phyloP scores from a whole-genome alignment of 2,797 vertebrate species.

The Gadopsis marmoratus region DNA sequence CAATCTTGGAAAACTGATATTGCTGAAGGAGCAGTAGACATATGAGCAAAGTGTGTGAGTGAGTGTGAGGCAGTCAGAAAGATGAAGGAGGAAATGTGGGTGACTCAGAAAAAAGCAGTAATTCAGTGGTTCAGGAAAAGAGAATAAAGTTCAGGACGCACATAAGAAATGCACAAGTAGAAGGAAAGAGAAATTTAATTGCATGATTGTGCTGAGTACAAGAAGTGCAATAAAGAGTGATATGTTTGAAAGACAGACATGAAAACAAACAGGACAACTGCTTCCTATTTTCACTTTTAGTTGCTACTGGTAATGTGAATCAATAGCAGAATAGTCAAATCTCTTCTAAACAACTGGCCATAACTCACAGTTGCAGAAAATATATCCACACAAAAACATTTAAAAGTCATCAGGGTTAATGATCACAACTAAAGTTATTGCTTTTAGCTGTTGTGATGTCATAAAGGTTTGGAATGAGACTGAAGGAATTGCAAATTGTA shows the following conservation, averaged over 20 bases:
- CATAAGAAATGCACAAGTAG: conserved; percentile 61
- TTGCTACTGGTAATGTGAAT: conserved; percentile 31
- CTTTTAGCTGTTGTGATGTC: conserved; percentile 59
- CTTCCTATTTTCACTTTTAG: conserved; percentile 34
- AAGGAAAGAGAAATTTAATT: conserved; percentile 89
- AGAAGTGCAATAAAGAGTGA: conserved; percentile 84
- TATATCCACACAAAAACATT: conserved; percentile 49
- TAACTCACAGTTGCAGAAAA: conserved; percentile 37
- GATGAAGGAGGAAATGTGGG: conserved; percentile 28
- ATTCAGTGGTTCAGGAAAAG: conserved; percentile 38
- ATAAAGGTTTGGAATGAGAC: conserved; percentile 82
- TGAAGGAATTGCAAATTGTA: conserved; percentile 70
- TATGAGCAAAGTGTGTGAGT: not conserved
- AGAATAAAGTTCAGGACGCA: conserved; percentile 36
- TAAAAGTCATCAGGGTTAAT: conserved; percentile 46
- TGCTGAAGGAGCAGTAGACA: conserved; percentile 24
- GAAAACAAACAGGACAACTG: conserved; percentile 31
- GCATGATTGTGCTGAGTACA: conserved; percentile 83
- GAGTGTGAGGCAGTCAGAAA: conserved; percentile 35
- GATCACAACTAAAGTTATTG: conserved; percentile 50
- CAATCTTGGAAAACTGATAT: not conserved
- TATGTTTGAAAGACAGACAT: conserved; percentile 76
- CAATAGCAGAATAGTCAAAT: conserved; percentile 27
- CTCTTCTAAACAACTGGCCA: conserved; percentile 51
- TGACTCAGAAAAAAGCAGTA: conserved; percentile 20